Percentiles rank a stretch among this genome's conserved stretches.
Evolutionary conservation across 2,888 invertebrate genomes (phyloP).

Genomic region (Tanytarsus gracilentus): DNA sequence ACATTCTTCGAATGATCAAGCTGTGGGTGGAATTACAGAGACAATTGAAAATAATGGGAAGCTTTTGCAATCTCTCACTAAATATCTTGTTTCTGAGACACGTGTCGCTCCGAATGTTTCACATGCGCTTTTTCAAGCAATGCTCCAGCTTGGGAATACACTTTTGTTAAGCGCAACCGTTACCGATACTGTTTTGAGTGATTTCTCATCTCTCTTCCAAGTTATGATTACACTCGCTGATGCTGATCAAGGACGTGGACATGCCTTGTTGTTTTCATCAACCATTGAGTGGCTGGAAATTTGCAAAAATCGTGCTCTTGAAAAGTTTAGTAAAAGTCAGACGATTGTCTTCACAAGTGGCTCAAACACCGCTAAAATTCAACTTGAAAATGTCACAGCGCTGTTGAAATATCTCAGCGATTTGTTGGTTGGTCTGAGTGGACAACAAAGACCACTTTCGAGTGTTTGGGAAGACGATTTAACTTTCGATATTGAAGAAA

Average conservation of each 20-base stretch:
- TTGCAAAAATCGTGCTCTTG: slow-evolving; percentile 47
- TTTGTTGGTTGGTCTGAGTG: slow-evolving; percentile 41
- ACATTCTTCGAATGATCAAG: slow-evolving; percentile 30
- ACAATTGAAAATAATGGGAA: slow-evolving; percentile 56
- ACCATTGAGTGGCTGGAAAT: slow-evolving; percentile 69
- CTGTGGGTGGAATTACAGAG: slow-evolving; percentile 32
- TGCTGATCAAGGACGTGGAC: slow-evolving; percentile 72
- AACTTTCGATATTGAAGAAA: slow-evolving; percentile 66
- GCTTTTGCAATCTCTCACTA: slow-evolving; percentile 58
- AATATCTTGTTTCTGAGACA: slow-evolving; percentile 62
- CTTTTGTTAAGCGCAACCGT: slow-evolving; percentile 54
- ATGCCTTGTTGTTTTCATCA: slow-evolving; percentile 70
- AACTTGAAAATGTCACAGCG: slow-evolving; percentile 72
- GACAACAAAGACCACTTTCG: slow-evolving; percentile 51
- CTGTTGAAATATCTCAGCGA: slow-evolving; percentile 78
- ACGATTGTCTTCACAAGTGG: neutral
- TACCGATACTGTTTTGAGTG: slow-evolving; percentile 44
- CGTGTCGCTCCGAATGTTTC: slow-evolving; percentile 37
- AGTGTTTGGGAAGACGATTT: slow-evolving; percentile 70
- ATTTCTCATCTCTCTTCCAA: slow-evolving; percentile 67
- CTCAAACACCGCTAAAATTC: slow-evolving; percentile 35
- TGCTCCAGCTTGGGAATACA: slow-evolving; percentile 64
- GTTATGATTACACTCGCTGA: slow-evolving; percentile 79
- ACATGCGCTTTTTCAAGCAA: slow-evolving; percentile 55
- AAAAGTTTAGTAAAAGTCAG: slow-evolving; percentile 32